Conservation (phyloP, 1,140 invertebrate species). For the Caenorhabditis briggsae region DNA sequence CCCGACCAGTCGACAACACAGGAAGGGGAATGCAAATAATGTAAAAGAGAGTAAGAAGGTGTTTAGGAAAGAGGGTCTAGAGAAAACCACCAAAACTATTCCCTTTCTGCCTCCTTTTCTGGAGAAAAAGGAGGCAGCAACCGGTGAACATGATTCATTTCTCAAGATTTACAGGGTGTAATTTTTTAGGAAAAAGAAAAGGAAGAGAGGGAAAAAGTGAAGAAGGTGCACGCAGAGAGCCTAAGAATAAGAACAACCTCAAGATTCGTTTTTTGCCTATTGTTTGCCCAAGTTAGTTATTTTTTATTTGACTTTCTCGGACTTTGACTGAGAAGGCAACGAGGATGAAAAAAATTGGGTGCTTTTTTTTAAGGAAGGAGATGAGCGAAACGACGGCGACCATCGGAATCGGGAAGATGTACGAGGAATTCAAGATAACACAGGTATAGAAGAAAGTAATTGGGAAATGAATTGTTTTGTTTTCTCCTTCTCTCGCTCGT, state of each 20-base stretch:
- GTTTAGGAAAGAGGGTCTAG: constrained; percentile 18
- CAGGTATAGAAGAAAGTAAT: constrained; percentile 4
- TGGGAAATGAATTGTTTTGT: constrained; percentile 16
- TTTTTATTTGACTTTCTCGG: constrained; percentile 56
- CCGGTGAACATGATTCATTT: constrained; percentile 49
- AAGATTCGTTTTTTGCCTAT: constrained; percentile 46
- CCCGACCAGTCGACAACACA: constrained; percentile 11
- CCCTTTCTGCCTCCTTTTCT: constrained; percentile 13
- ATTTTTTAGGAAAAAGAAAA: background rate
- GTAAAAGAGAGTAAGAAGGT: constrained; percentile 39
- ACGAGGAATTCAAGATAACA: constrained; percentile 25
- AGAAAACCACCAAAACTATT: constrained; percentile 39
- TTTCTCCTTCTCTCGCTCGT: background rate
- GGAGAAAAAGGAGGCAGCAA: constrained; percentile 16
- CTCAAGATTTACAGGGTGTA: constrained; percentile 17
- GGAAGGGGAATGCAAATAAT: constrained; percentile 53
- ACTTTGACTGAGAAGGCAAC: background rate
- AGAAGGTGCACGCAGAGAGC: constrained; percentile 22
- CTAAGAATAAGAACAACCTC: constrained; percentile 57
- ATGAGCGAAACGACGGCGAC: constrained; percentile 34
- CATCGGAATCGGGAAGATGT: constrained; percentile 23
- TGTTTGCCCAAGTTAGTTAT: constrained; percentile 55
- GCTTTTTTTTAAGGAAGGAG: constrained; percentile 18
- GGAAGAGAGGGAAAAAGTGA: background rate
- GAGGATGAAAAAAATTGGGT: background rate